Evolutionary conservation across 2,888 invertebrate species (phyloP).

Genomic region (Carabus problematicus): DNA sequence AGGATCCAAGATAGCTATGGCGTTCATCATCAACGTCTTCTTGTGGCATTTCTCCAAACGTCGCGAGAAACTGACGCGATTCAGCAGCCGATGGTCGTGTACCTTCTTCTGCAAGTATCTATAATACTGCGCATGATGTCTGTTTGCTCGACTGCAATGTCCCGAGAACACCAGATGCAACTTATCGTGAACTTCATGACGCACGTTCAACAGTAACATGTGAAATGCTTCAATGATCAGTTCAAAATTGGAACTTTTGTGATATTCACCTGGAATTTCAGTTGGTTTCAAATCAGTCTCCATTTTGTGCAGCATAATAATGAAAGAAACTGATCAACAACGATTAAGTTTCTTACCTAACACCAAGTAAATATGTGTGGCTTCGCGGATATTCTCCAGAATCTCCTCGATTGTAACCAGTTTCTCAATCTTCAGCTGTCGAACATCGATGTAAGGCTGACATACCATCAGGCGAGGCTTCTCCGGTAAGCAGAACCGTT

Average conservation of each 20-base stretch:
- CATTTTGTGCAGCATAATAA: too few species aligned
- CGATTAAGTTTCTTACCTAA: neutral
- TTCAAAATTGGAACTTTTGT: conserved; percentile 19
- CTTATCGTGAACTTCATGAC: neutral
- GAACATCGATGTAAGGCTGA: conserved; percentile 19
- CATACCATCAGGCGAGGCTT: neutral
- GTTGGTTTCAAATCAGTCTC: too few species aligned
- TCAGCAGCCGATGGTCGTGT: too few species aligned
- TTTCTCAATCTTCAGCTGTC: conserved; percentile 17
- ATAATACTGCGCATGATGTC: neutral
- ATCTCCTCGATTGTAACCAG: conserved; percentile 5
- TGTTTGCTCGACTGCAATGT: neutral
- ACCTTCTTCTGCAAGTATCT: too few species aligned
- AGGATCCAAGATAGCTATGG: neutral
- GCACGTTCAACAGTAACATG: neutral
- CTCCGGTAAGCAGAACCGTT: neutral
- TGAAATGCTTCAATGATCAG: conserved; percentile 21
- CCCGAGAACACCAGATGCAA: conserved; percentile 13
- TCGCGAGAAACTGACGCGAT: neutral
- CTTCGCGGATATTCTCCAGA: conserved; percentile 5
- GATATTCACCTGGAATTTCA: conserved; percentile 15
- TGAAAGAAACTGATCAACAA: too few species aligned
- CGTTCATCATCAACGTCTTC: conserved; percentile 4
- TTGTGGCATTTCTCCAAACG: conserved; percentile 3
- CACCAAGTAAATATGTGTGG: neutral